A percentile compares a stretch with the other conserved stretches of the same genome.
phyloP scores from a whole-genome alignment of 1,140 invertebrate species.

The Alviniconcha marisindica region DNA sequence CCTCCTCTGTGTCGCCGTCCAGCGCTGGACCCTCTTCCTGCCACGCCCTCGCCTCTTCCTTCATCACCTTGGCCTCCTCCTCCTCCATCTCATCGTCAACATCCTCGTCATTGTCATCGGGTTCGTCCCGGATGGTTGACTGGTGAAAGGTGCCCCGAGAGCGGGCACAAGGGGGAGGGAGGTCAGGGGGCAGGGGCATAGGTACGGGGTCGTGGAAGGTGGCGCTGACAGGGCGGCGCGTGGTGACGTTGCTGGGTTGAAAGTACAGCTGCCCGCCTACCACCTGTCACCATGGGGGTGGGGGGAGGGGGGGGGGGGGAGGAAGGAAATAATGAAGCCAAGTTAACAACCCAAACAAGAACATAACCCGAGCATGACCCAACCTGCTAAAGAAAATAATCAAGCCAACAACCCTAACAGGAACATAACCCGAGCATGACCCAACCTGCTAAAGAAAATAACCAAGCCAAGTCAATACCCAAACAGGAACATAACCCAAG shows the following conservation, averaged over 20 bases:
- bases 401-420: too few species aligned
- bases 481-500: too few species aligned
- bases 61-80: constrained; percentile 14
- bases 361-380: too few species aligned
- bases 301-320: too few species aligned
- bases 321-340: too few species aligned
- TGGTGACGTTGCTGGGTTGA: constrained; percentile 81
- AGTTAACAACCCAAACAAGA: too few species aligned
- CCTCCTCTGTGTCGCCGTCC: neutral
- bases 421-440: too few species aligned
- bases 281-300: too few species aligned
- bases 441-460: too few species aligned
- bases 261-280: constrained; percentile 85
- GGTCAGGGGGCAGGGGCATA: constrained; percentile 28
- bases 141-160: neutral
- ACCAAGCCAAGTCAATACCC: too few species aligned
- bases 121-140: neutral
- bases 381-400: too few species aligned
- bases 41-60: constrained; percentile 8
- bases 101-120: neutral
- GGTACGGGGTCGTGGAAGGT: constrained; percentile 70
- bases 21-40: neutral
- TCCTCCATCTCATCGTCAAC: constrained; percentile 16
- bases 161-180: constrained; percentile 3
- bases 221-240: constrained; percentile 83